Conservation (phyloP, 2,888 invertebrate species). For the Ophion slaviceki region DNA sequence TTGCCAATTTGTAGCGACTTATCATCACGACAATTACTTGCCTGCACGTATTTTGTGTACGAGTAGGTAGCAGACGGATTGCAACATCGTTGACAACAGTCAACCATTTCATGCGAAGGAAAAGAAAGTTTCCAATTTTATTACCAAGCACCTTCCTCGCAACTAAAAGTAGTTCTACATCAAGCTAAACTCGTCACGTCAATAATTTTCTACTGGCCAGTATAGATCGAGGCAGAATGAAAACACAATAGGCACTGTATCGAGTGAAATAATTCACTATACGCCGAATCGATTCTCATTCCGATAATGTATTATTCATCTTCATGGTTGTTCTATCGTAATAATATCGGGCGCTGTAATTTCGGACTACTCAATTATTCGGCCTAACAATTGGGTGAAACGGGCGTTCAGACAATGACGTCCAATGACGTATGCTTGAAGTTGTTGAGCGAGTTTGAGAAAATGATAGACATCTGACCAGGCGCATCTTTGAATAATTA, state of each 20-base stretch:
- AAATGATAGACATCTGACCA: not conserved
- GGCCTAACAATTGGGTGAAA: not conserved
- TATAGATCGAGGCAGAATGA: not conserved
- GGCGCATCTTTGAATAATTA: not conserved
- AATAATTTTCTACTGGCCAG: not conserved
- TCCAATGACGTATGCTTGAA: not conserved
- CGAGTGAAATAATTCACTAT: not conserved
- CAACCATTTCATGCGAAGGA: not conserved
- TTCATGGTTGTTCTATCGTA: not conserved
- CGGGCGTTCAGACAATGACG: not conserved
- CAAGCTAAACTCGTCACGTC: not conserved
- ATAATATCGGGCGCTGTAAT: not conserved
- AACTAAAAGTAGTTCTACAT: not conserved
- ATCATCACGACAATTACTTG: not conserved
- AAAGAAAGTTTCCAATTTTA: not conserved
- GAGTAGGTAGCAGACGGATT: not conserved
- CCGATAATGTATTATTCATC: constrained; percentile 5
- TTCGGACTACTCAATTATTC: not conserved
- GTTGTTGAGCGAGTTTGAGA: not conserved
- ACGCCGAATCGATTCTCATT: not conserved
- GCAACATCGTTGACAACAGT: not conserved
- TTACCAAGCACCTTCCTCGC: not conserved
- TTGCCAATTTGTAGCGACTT: not conserved
- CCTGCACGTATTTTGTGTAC: not conserved
- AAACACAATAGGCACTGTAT: not conserved